A percentile compares a stretch with the other conserved stretches of the same genome.
Evolutionary conservation across 2,888 invertebrate species (phyloP).

Genomic region (Scrobipalpa atriplicella): DNA sequence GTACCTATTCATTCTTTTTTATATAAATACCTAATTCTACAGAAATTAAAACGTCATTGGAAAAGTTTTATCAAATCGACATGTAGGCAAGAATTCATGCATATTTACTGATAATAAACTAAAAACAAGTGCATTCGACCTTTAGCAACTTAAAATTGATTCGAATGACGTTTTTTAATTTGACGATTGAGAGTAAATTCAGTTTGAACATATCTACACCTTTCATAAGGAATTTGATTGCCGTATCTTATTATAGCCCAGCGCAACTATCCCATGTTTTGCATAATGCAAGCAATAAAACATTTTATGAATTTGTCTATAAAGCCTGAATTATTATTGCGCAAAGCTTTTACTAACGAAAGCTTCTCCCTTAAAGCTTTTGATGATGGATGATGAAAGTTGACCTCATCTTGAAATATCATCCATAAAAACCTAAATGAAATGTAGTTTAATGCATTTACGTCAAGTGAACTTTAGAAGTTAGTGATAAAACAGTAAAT

Average conservation of each 20-base stretch:
- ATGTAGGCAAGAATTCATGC: not conserved
- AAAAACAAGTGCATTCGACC: not conserved
- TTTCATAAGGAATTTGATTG: too few relatives aligned
- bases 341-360: conserved; percentile 2
- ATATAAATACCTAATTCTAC: too few relatives aligned
- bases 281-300: not conserved
- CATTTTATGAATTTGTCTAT: not conserved
- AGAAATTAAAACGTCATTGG: not conserved
- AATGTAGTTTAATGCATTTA: too few relatives aligned
- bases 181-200: not conserved
- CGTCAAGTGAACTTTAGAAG: too few relatives aligned
- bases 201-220: not conserved
- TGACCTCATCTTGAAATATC: conserved; percentile 3
- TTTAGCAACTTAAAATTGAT: not conserved
- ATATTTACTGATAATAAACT: not conserved
- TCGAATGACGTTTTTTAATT: not conserved
- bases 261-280: not conserved
- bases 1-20: too few relatives aligned
- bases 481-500: too few relatives aligned
- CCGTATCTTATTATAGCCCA: not conserved
- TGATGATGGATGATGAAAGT: not conserved
- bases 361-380: not conserved
- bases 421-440: not conserved
- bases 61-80: not conserved
- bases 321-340: not conserved